Conservation (phyloP, 2,113 vertebrate species). For the Cranoglanis bouderius region DNA sequence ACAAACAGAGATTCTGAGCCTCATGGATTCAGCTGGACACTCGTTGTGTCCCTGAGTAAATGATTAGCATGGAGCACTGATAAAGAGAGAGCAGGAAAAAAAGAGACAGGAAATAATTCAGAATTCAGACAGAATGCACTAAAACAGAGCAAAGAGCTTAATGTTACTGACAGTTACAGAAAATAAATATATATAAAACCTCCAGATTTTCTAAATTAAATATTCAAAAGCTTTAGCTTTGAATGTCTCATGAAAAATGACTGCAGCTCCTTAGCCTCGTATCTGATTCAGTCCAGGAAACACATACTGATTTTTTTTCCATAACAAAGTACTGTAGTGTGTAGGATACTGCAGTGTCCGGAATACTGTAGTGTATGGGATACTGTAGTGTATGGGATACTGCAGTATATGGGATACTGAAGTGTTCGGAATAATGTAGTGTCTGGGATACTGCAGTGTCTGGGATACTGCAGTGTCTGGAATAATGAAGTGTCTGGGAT, state of each 20-base stretch:
- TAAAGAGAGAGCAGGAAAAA: not conserved
- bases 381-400: not conserved
- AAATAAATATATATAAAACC: not conserved
- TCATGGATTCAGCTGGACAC: not conserved
- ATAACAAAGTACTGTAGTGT: not conserved
- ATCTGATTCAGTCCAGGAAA: not conserved
- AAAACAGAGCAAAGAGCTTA: not conserved
- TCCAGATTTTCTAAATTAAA: not conserved
- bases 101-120: not conserved
- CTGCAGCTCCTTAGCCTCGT: not conserved
- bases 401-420: not conserved
- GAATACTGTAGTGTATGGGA: not conserved
- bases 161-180: not conserved
- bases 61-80: slow-evolving; percentile 25
- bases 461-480: not conserved
- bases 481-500: not conserved
- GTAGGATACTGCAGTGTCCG: not conserved
- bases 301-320: not conserved
- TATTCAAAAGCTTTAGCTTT: not conserved
- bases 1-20: not conserved
- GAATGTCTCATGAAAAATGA: not conserved
- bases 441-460: too few relatives aligned
- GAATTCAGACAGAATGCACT: not conserved
- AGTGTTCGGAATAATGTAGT: not conserved
- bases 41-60: not conserved